Percentiles rank a stretch among this genome's conserved stretches.
Conservation (phyloP, 2,113 vertebrate species). For the Macroglossus sobrinus region DNA sequence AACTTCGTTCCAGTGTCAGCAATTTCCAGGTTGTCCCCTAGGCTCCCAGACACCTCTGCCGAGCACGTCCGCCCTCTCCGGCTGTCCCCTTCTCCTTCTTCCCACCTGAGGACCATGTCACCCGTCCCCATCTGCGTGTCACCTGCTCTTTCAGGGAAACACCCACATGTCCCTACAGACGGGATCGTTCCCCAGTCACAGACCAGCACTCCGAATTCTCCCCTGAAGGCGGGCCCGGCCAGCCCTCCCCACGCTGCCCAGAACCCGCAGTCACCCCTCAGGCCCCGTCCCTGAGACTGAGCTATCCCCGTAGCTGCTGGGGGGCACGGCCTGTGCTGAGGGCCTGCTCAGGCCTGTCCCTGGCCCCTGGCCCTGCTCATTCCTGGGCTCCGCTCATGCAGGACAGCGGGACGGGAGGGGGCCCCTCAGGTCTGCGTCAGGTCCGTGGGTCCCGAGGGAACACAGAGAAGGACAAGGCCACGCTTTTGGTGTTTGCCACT, state of each 20-base stretch:
- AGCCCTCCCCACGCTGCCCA: neutral
- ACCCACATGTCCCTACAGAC: rapidly evolving
- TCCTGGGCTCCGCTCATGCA: neutral
- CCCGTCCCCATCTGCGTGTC: no score
- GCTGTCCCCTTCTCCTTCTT: no score
- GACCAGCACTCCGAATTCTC: neutral
- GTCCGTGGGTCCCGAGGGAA: neutral
- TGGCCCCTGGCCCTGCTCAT: no score
- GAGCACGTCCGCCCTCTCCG: neutral
- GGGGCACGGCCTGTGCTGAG: neutral
- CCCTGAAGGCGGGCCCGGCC: neutral
- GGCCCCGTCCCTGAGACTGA: neutral
- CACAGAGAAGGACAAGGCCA: neutral
- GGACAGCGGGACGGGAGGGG: neutral
- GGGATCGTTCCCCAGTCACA: neutral
- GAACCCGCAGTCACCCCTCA: neutral
- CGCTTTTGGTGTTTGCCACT: neutral
- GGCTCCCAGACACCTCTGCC: neutral
- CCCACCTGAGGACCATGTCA: rapidly evolving
- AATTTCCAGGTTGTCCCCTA: rapidly evolving
- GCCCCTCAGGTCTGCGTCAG: no score
- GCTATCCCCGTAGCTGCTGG: neutral
- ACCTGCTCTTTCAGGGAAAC: neutral
- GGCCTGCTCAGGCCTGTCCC: neutral
- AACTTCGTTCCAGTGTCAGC: no score